phyloP scores from a whole-genome alignment of 2,113 vertebrate species.

The Podiceps cristatus region DNA sequence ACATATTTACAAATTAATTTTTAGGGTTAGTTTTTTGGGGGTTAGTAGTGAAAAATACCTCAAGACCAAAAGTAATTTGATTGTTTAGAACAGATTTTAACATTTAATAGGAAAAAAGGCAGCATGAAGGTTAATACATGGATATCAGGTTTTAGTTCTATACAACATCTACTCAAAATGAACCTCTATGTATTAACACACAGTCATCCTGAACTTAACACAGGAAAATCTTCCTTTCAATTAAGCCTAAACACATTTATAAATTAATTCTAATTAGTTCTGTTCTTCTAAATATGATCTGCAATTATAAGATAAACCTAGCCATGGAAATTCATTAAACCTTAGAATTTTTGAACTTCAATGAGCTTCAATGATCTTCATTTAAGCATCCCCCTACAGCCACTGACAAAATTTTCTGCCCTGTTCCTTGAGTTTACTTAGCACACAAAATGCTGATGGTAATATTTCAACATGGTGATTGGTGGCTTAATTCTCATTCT shows the following conservation, averaged over 20 bases:
- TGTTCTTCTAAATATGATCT: conserved; percentile 70
- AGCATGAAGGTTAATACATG: background rate
- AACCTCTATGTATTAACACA: background rate
- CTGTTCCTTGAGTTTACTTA: conserved; percentile 1
- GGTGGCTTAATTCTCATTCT: background rate
- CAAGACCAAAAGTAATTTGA: background rate
- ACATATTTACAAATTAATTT: conserved; percentile 39
- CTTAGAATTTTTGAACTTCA: conserved; percentile 64
- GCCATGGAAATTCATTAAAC: conserved; percentile 67
- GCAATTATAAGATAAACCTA: conserved; percentile 75
- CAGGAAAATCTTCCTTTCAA: conserved; percentile 53
- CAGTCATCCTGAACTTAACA: conserved; percentile 45
- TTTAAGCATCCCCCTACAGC: conserved; percentile 27
- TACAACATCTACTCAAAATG: background rate
- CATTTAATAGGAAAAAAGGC: background rate
- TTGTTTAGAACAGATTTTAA: conserved; percentile 30
- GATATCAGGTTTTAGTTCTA: background rate
- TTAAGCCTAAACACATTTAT: conserved; percentile 63
- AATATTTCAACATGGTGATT: background rate
- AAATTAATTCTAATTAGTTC: conserved; percentile 68
- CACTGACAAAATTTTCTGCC: conserved; percentile 28
- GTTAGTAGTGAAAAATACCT: background rate
- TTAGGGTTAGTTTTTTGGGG: background rate
- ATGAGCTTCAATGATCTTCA: conserved; percentile 34
- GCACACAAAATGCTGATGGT: background rate